Percentiles rank a stretch among this genome's conserved stretches.
These are phyloP conservation scores for Phoxinus dragarum DNA, from an alignment of 2,797 vertebrate species.

Conservation along the genomic window DNA sequence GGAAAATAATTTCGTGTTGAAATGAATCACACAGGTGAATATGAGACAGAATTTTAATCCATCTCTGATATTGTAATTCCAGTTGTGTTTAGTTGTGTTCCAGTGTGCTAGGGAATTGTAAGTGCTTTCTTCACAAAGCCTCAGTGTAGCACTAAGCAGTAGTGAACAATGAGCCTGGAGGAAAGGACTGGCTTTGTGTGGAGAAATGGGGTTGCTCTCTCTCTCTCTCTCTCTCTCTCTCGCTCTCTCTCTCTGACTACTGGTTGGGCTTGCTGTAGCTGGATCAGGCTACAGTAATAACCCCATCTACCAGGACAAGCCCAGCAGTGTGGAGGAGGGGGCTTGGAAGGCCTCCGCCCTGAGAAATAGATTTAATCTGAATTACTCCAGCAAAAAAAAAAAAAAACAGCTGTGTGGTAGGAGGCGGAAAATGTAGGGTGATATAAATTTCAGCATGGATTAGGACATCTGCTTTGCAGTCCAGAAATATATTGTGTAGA, in stretches of 20 bases:
- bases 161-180: constrained; percentile 80
- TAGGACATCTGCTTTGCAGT: constrained; percentile 83
- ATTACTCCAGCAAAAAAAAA: constrained; percentile 70
- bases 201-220: constrained; percentile 78
- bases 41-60: not conserved
- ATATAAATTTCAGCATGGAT: constrained; percentile 84
- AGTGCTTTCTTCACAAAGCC: constrained; percentile 76
- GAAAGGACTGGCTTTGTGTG: constrained; percentile 78
- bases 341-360: constrained; percentile 75
- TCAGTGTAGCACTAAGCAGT: constrained; percentile 69
- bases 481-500: constrained; percentile 64
- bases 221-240: constrained; percentile 30
- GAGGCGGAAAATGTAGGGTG: constrained; percentile 67
- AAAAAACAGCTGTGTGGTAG: constrained; percentile 79
- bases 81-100: constrained; percentile 1
- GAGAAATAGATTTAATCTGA: constrained; percentile 85
- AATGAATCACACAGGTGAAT: not conserved
- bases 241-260: constrained; percentile 57
- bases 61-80: not conserved
- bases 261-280: constrained; percentile 49
- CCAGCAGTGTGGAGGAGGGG: constrained; percentile 74
- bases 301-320: constrained; percentile 70
- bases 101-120: constrained; percentile 61
- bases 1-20: not conserved
- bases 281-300: constrained; percentile 58